Conservation (phyloP, 2,113 vertebrate genomes). For the Hepsetus odoe region DNA sequence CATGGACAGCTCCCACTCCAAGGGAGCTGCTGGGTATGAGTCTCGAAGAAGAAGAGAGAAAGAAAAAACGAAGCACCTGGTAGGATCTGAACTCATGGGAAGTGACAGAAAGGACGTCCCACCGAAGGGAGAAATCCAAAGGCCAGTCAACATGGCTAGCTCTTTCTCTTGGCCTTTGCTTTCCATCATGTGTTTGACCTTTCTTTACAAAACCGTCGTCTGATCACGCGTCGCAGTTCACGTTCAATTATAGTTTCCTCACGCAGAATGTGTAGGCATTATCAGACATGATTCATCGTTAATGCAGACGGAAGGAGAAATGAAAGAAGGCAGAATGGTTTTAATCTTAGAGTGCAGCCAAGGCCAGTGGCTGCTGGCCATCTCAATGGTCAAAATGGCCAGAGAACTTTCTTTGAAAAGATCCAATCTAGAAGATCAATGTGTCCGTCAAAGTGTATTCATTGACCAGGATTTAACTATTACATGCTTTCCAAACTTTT, state of each 20-base stretch:
- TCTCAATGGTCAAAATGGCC: not conserved
- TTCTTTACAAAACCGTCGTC: not conserved
- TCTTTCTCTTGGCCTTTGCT: not conserved
- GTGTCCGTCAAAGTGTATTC: too few species aligned
- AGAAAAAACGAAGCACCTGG: conserved; percentile 40
- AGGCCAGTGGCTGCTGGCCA: not conserved
- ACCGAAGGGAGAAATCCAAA: conserved; percentile 58
- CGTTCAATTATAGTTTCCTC: not conserved
- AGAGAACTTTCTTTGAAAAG: not conserved
- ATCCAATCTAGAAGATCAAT: not conserved
- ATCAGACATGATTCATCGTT: not conserved
- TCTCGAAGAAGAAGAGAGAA: conserved; percentile 22
- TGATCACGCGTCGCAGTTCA: not conserved
- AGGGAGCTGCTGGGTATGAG: conserved; percentile 10
- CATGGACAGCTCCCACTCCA: conserved; percentile 55
- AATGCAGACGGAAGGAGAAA: not conserved
- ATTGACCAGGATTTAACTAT: too few species aligned
- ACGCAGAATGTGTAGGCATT: not conserved
- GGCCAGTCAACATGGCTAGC: conserved; percentile 18
- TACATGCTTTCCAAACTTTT: too few species aligned
- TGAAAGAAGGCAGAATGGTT: not conserved
- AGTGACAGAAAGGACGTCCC: conserved; percentile 50
- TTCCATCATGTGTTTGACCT: not conserved
- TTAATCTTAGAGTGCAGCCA: not conserved
- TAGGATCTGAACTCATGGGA: conserved; percentile 42